Percentiles rank a stretch among this genome's conserved stretches.
Conservation (phyloP, 2,113 vertebrate genomes). For the Cyprinodon variegatus region DNA sequence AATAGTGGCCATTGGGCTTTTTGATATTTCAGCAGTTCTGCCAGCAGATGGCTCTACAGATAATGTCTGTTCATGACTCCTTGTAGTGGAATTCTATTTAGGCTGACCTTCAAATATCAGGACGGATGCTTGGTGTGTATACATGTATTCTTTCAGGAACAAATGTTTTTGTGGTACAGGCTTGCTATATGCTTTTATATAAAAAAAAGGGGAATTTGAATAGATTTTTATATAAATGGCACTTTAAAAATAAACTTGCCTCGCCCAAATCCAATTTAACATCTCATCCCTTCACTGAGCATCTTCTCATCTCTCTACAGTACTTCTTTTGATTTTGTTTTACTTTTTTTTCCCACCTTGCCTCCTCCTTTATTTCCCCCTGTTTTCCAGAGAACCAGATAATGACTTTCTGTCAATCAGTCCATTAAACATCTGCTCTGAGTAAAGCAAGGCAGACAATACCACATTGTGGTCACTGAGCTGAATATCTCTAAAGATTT, state of each 20-base stretch:
- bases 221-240: neutral
- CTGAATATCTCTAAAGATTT: conserved; percentile 81
- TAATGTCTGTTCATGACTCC: too few relatives aligned
- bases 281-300: conserved; percentile 8
- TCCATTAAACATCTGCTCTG: conserved; percentile 75
- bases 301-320: neutral
- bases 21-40: too few relatives aligned
- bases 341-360: conserved; percentile 3
- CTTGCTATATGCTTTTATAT: too few relatives aligned
- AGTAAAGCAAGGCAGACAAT: conserved; percentile 69
- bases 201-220: neutral
- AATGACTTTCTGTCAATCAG: conserved; percentile 75
- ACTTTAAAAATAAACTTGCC: neutral
- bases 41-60: too few relatives aligned
- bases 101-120: too few relatives aligned
- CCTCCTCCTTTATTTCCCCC: neutral
- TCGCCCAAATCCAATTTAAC: neutral
- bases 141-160: too few relatives aligned
- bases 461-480: conserved; percentile 78
- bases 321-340: conserved; percentile 15
- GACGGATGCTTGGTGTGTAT: too few relatives aligned
- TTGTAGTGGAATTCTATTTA: too few relatives aligned
- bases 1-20: too few relatives aligned
- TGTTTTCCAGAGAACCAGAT: conserved; percentile 53
- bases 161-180: too few relatives aligned